Evolutionary conservation across 2,113 vertebrate species (phyloP), one percentile per base, ranked within the genome.

Genomic region (Siniperca knerii): DNA sequence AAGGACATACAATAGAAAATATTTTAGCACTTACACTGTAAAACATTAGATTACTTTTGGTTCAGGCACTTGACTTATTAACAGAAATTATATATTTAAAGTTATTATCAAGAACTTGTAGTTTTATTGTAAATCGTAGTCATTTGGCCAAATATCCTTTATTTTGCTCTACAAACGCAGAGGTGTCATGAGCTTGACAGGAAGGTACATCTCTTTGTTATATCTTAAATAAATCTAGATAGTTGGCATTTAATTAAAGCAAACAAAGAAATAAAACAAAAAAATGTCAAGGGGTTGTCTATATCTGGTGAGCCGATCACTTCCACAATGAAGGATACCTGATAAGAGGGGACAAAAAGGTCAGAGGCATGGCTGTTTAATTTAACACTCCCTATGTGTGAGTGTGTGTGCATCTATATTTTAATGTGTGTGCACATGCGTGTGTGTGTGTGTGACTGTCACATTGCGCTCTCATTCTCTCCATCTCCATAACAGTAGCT

Each of bases 401-500:
- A 4, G 73, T 11, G 64, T 76, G 48, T 67, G 67, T 40, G 52
- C 13, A 12, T 79, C 44, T 82, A 40, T 82, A 60, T 76, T 84
- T 87, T 77, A 77, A 80, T 83, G 40, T 88, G 79, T 69, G 75
- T 46, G 55, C 62, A 57, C 48, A 58, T 79, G 23, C 18, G 37
- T 58, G 64, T 77, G 73, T 67, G 88, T 54, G 83, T 67, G 77
- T 11, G 77, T 13, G 78, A 74, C 81, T 93, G 94, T 92, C 91
- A 91, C 90, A 88, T 77, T 58, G 90, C 76, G 87, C 89, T 94
- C 89, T 89, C 93, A 87, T 91, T 93, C 91, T 91, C 90, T 94
- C 93, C 88, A 92, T 94, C 93, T 93, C 95, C 93, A 92, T 93
- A 92, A 93, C 93, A 92, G 94, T 85, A 70, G 92, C 94, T 94